These are phyloP conservation scores for Clarias laeviceps DNA, from an alignment of 2,797 vertebrate species.

Conservation along the genomic window DNA sequence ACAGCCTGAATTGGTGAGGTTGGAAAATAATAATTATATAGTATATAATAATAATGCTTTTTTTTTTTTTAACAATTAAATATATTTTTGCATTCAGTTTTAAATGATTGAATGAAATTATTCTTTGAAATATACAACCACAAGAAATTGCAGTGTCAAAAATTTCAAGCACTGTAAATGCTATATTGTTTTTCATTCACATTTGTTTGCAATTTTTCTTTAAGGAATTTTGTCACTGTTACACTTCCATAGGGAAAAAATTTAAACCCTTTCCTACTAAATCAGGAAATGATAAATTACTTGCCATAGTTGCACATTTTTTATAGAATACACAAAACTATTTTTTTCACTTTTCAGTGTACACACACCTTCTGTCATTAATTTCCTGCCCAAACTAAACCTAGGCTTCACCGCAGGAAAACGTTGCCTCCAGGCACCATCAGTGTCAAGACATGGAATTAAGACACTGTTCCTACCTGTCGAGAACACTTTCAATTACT, in stretches of 20 bases:
- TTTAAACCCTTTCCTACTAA: not conserved
- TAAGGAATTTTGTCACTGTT: too few relatives aligned
- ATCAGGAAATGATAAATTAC: not conserved
- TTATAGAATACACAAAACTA: not conserved
- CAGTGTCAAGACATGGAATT: conserved; percentile 36
- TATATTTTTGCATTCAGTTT: too few relatives aligned
- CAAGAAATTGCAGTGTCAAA: too few relatives aligned
- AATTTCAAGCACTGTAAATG: too few relatives aligned
- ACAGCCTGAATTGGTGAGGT: too few relatives aligned
- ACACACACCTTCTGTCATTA: conserved; percentile 26
- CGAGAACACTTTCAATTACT: conserved; percentile 13
- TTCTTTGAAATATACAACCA: too few relatives aligned
- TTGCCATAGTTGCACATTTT: not conserved
- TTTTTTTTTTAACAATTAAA: too few relatives aligned
- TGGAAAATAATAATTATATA: too few relatives aligned
- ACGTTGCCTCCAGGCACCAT: conserved; percentile 32
- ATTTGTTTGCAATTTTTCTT: too few relatives aligned
- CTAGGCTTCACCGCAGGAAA: conserved; percentile 15
- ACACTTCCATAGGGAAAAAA: not conserved
- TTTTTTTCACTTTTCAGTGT: conserved; percentile 7
- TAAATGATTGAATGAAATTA: too few relatives aligned
- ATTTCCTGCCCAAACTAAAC: conserved; percentile 25
- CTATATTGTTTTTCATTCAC: too few relatives aligned
- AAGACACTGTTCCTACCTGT: conserved; percentile 35
- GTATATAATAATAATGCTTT: too few relatives aligned